Percentiles rank a stretch among this genome's conserved stretches.
Evolutionary conservation across 2,888 invertebrate species (phyloP).

Genomic region (Drosophila paracracens): DNA sequence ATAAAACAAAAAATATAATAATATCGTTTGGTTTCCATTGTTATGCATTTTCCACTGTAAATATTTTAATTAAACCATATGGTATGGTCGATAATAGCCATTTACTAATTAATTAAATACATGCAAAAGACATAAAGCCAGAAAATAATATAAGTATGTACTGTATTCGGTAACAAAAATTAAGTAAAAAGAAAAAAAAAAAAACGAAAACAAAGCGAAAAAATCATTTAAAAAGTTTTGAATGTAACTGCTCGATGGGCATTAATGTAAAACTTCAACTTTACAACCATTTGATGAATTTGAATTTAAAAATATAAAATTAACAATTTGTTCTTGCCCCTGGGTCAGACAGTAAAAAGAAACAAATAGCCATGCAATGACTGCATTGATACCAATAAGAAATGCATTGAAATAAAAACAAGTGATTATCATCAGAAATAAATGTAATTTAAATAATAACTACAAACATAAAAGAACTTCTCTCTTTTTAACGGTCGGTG

Average conservation of each 20-base stretch:
- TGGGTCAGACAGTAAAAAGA: conserved; percentile 12
- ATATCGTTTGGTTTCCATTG: conserved; percentile 65
- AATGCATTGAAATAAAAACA: conserved; percentile 60
- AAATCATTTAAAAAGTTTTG: conserved; percentile 58
- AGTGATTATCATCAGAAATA: conserved; percentile 80
- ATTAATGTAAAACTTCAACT: conserved; percentile 70
- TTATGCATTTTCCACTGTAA: conserved; percentile 77
- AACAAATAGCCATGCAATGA: conserved; percentile 54
- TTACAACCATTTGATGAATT: conserved; percentile 67
- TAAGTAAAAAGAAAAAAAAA: conserved; percentile 28
- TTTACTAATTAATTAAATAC: conserved; percentile 61
- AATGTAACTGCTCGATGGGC: conserved; percentile 68
- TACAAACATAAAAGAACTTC: conserved; percentile 21
- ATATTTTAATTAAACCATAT: conserved; percentile 73
- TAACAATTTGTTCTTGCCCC: conserved; percentile 44
- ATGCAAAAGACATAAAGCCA: conserved; percentile 46
- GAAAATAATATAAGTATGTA: conserved; percentile 51
- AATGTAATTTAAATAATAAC: conserved; percentile 80
- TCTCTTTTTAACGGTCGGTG: neutral
- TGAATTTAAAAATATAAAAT: conserved; percentile 68
- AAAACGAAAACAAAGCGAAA: conserved; percentile 11
- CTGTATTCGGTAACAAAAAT: conserved; percentile 44
- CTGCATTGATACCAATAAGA: conserved; percentile 42
- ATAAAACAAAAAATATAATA: conserved; percentile 13
- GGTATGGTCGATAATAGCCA: conserved; percentile 55